A percentile compares a stretch with the other conserved stretches of the same genome.
phyloP scores from a whole-genome alignment of 2,888 invertebrate genomes.

The Chymomyza fuscimana region DNA sequence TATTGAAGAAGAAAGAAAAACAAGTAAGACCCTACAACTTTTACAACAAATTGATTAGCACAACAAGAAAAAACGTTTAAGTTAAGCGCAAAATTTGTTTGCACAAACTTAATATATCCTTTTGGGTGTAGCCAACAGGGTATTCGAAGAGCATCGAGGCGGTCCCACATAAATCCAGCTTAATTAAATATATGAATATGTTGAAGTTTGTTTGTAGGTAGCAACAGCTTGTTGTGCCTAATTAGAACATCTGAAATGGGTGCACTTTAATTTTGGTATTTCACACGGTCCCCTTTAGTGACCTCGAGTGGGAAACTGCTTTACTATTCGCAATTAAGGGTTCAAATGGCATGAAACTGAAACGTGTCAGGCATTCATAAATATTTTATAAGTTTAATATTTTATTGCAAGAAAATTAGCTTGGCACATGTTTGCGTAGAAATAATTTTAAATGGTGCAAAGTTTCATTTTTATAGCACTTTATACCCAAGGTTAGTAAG shows the following conservation, averaged over 20 bases:
- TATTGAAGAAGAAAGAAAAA: no score
- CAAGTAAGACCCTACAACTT: no score
- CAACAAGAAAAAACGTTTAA: no score
- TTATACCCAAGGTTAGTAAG: no score
- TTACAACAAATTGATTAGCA: no score
- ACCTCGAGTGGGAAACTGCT: background rate
- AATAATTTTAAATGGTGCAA: no score
- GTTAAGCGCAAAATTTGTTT: no score
- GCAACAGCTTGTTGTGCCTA: slow-evolving; percentile 50
- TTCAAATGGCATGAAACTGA: background rate
- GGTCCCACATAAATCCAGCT: background rate
- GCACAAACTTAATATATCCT: no score
- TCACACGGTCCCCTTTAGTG: slow-evolving; percentile 17
- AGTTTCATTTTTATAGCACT: no score
- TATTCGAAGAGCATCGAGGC: no score
- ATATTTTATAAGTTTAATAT: background rate
- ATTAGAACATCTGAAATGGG: slow-evolving; percentile 37
- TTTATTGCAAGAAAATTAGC: background rate
- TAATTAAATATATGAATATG: background rate
- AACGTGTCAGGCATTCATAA: background rate
- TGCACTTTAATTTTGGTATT: slow-evolving; percentile 34
- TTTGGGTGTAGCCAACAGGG: no score
- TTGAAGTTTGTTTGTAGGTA: slow-evolving; percentile 26
- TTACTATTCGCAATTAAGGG: background rate
- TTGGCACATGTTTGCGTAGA: background rate